A percentile compares a stretch with the other conserved stretches of the same genome.
These are phyloP conservation scores for Ceratotherium simum DNA, from an alignment of 2,113 vertebrate genomes.

Conservation along the genomic window DNA sequence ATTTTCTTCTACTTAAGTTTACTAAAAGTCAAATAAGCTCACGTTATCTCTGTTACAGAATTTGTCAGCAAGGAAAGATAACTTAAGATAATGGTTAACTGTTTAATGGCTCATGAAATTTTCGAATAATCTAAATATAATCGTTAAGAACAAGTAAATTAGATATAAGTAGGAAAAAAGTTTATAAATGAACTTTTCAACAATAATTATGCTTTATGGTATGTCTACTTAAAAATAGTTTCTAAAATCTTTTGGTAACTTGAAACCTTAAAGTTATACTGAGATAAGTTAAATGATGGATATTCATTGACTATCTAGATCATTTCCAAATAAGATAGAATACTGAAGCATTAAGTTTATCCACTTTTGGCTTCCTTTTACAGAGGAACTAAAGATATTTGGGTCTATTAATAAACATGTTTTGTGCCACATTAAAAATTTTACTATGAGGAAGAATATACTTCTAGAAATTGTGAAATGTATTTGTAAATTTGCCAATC, in stretches of 20 bases:
- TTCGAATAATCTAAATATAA: neutral
- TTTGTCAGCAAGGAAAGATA: neutral
- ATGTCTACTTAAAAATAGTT: neutral
- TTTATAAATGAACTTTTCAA: neutral
- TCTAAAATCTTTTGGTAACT: neutral
- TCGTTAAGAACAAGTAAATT: neutral
- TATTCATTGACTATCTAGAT: neutral
- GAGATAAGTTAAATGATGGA: neutral
- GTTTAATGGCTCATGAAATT: neutral
- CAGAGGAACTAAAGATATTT: neutral
- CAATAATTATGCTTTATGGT: neutral
- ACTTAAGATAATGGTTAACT: conserved; percentile 1
- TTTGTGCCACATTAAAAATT: neutral
- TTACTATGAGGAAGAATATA: neutral
- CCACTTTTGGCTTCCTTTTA: neutral
- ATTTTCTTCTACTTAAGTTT: neutral
- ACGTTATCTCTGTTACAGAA: neutral
- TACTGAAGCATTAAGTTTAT: neutral
- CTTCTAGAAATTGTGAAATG: neutral
- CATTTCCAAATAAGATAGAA: neutral
- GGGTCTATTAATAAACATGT: neutral
- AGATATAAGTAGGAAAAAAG: neutral
- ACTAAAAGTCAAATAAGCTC: neutral
- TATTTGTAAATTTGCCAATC: neutral
- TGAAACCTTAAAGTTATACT: neutral